These are phyloP conservation scores for Morpho deidamia DNA, from an alignment of 2,888 invertebrate genomes.

Conservation along the genomic window DNA sequence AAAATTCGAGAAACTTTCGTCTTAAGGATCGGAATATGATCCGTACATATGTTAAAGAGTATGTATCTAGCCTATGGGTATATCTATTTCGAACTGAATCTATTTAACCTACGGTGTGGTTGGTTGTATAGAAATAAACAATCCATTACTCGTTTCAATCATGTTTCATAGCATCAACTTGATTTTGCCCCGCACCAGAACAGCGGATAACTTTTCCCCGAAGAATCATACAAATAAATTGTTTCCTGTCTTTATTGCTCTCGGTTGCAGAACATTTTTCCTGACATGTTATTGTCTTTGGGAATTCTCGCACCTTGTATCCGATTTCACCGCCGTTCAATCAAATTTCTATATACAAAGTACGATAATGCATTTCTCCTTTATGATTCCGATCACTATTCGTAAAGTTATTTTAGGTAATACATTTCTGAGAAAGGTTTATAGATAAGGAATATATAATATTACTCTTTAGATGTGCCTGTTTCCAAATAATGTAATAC, in stretches of 20 bases:
- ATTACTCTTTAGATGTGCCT: background rate
- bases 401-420: background rate
- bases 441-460: background rate
- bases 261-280: conserved; percentile 67
- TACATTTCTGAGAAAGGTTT: background rate
- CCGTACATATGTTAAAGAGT: too few relatives aligned
- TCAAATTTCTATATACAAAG: conserved; percentile 38
- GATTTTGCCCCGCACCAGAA: conserved; percentile 66
- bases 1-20: too few relatives aligned
- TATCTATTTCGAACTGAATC: too few relatives aligned
- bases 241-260: conserved; percentile 73
- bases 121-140: conserved; percentile 11
- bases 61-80: too few relatives aligned
- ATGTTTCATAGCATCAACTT: conserved; percentile 51
- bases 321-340: conserved; percentile 60
- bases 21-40: too few relatives aligned
- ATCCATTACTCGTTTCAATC: conserved; percentile 8
- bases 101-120: too few relatives aligned
- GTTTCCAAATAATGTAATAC: background rate
- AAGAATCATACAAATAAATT: conserved; percentile 78
- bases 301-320: conserved; percentile 57
- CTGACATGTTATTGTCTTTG: conserved; percentile 59
- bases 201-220: conserved; percentile 70
- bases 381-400: background rate
- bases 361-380: background rate